Conservation (phyloP, 2,113 vertebrate genomes). For the Hemiscyllium ocellatum region DNA sequence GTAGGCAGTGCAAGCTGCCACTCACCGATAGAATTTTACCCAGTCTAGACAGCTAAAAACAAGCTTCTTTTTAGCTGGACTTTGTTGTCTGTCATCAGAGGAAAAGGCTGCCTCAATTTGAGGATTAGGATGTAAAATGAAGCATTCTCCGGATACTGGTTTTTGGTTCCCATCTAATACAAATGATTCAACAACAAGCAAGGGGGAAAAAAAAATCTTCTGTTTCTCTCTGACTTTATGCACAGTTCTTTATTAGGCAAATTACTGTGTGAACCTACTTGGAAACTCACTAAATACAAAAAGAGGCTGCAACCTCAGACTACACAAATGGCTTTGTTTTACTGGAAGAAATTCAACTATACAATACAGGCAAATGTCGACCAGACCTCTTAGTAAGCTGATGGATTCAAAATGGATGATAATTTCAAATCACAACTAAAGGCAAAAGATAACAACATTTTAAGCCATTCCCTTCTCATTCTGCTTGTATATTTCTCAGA, state of each 20-base stretch:
- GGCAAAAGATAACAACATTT: not conserved
- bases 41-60: conserved; percentile 35
- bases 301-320: conserved; percentile 1
- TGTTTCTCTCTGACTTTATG: conserved; percentile 32
- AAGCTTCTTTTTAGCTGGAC: conserved; percentile 22
- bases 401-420: conserved; percentile 10
- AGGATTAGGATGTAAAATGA: conserved; percentile 52
- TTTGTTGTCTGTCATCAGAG: conserved; percentile 45
- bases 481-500: not conserved
- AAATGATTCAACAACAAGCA: conserved; percentile 34
- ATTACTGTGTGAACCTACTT: conserved; percentile 27
- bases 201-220: not conserved
- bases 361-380: not conserved
- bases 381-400: conserved; percentile 2
- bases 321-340: conserved; percentile 27
- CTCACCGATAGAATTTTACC: conserved; percentile 32
- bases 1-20: conserved; percentile 35
- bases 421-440: not conserved
- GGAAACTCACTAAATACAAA: not conserved
- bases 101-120: conserved; percentile 53
- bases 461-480: not conserved
- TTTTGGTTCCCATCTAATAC: conserved; percentile 44
- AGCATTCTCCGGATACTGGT: conserved; percentile 53
- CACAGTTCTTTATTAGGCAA: conserved; percentile 21
- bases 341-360: not conserved